Base-by-base conservation (phyloP, 2,797 vertebrate species). In the Discoglossus pictus region DNA sequence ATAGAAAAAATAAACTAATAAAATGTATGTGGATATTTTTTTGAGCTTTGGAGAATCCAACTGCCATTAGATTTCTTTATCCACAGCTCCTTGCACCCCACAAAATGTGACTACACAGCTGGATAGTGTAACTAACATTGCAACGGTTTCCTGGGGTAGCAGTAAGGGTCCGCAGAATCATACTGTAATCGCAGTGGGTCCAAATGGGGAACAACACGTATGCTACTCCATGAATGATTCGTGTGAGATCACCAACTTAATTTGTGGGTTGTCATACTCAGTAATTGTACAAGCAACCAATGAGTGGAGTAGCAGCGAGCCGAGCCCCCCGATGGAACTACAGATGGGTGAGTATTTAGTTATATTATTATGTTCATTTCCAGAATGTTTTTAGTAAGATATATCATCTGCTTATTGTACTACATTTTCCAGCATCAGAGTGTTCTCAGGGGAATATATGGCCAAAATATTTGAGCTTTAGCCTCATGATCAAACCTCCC, bases 31-130 rank as follows among this genome's bases (percentile, higher is more conserved):
- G n/a, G n/a, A n/a, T n/a, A n/a, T n/a, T n/a, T n/a, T n/a, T n/a
- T n/a, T n/a, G n/a, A n/a, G n/a, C n/a, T n/a, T n/a, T n/a, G n/a
- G n/a, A n/a, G n/a, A n/a, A n/a, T n/a, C n/a, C n/a, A n/a, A n/a
- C n/a, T n/a, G n/a, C n/a, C n/a, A n/a, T n/a, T 43, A 2, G 11
- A 25, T 7, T 24, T 17, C 5, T 34, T 46, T 16, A 13, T 76
- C 69, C 67, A 70, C 75, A 92, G 91, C 82, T 2, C 89, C 88
- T 1, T 92, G 91, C 70, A 67, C 82, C 39, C 89, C 88, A 4
- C 34, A 64, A 44, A 85, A 88, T 12, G 54, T 90, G 53, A 83
- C 62, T 1, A 71, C 79, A n/a, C 75, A 74, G 16, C 73, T 92
- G 65, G 40, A 84, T 73, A 91, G 91, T 76, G 73, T 86, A 73